Evolutionary conservation across 2,113 vertebrate genomes (phyloP).

Genomic region (Aramus guarauna): DNA sequence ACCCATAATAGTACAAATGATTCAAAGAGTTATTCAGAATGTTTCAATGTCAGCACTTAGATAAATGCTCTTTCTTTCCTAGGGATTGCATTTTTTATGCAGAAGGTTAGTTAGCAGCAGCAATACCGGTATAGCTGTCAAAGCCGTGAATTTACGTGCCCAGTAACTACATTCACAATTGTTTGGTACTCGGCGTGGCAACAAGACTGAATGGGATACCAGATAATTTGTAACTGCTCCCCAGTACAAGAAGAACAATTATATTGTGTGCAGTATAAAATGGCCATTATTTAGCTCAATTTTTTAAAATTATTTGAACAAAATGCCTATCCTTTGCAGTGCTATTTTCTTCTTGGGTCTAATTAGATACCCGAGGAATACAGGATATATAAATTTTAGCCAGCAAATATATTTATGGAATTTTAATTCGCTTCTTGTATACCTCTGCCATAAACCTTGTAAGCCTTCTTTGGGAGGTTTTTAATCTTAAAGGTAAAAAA

Average conservation of each 20-base stretch:
- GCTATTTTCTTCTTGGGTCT: constrained; percentile 63
- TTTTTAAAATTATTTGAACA: constrained; percentile 68
- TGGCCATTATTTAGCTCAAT: constrained; percentile 71
- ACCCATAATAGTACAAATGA: constrained; percentile 68
- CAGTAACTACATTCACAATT: constrained; percentile 63
- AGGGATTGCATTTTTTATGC: constrained; percentile 65
- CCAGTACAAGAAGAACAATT: constrained; percentile 70
- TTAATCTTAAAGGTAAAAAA: constrained; percentile 48
- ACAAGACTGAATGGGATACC: constrained; percentile 57
- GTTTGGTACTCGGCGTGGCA: constrained; percentile 57
- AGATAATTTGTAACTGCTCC: constrained; percentile 71
- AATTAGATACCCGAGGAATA: constrained; percentile 73
- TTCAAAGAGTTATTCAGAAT: constrained; percentile 74
- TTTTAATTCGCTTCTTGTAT: constrained; percentile 64
- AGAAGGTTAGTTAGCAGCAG: constrained; percentile 64
- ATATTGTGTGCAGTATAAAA: constrained; percentile 69
- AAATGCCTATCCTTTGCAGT: constrained; percentile 60
- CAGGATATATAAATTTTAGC: constrained; percentile 63
- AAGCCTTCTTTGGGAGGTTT: constrained; percentile 23
- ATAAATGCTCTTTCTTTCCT: constrained; percentile 70
- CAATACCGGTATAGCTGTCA: constrained; percentile 64
- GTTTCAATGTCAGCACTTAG: constrained; percentile 71
- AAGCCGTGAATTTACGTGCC: constrained; percentile 55
- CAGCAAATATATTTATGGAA: constrained; percentile 70
- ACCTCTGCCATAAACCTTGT: constrained; percentile 53